Evolutionary conservation across 2,113 vertebrate species (phyloP).

Genomic region (Percina caprodes): DNA sequence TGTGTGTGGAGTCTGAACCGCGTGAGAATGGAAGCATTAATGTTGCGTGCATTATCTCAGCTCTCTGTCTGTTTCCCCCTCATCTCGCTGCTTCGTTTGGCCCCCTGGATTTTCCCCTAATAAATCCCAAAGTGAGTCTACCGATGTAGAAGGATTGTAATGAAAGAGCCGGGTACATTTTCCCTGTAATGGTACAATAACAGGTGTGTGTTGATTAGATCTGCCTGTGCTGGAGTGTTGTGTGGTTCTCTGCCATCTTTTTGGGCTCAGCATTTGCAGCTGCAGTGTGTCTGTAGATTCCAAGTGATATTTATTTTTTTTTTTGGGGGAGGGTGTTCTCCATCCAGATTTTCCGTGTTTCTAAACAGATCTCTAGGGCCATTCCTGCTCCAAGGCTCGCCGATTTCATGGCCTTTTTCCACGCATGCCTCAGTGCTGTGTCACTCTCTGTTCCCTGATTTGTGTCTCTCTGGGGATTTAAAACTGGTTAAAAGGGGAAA

Average conservation of each 20-base stretch:
- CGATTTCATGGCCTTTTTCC: slow-evolving; percentile 61
- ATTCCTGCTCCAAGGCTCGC: slow-evolving; percentile 23
- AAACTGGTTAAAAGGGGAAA: slow-evolving; percentile 24
- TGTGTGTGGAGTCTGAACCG: not conserved
- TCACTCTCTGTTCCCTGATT: slow-evolving; percentile 40
- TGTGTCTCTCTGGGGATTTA: slow-evolving; percentile 28
- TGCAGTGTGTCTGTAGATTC: slow-evolving; percentile 49
- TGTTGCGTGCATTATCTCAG: slow-evolving; percentile 16
- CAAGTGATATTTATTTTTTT: not conserved
- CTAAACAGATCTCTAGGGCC: slow-evolving; percentile 42
- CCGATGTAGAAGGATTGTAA: slow-evolving; percentile 14
- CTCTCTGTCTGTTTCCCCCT: slow-evolving; percentile 22
- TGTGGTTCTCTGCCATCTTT: not conserved
- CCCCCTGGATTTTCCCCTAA: slow-evolving; percentile 28
- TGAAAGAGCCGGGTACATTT: slow-evolving; percentile 8
- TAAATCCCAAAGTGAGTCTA: slow-evolving; percentile 31
- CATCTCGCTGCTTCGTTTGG: slow-evolving; percentile 40
- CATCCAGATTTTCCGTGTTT: slow-evolving; percentile 22
- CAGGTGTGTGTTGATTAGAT: slow-evolving; percentile 69
- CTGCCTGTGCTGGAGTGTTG: not conserved
- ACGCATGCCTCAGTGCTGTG: slow-evolving; percentile 51
- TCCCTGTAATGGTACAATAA: slow-evolving; percentile 4
- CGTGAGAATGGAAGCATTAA: slow-evolving; percentile 24
- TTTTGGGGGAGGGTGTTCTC: too few species aligned
- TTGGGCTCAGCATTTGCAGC: slow-evolving; percentile 69